These are phyloP conservation scores for Drosophila kanekoi DNA, from an alignment of 2,888 invertebrate species.

Conservation along the genomic window DNA sequence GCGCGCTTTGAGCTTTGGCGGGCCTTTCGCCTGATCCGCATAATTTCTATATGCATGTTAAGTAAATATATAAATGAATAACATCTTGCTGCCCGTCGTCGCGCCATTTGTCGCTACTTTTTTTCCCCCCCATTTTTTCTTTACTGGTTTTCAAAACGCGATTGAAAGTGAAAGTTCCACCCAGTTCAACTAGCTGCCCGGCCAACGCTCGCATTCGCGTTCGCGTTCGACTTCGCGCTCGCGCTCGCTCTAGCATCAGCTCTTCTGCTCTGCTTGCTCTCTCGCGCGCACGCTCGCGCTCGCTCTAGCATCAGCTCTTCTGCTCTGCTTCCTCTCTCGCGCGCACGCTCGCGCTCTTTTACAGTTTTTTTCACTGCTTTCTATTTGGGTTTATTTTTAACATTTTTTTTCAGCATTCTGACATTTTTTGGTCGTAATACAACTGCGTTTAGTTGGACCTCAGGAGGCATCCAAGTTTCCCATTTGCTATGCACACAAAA, in stretches of 20 bases:
- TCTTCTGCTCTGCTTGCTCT: slow-evolving; percentile 7
- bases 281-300: slow-evolving; percentile 8
- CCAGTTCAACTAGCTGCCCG: slow-evolving; percentile 35
- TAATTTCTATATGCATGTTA: slow-evolving; percentile 71
- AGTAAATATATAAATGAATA: slow-evolving; percentile 58
- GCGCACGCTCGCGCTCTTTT: slow-evolving; percentile 3
- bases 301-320: slow-evolving; percentile 3
- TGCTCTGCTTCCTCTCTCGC: slow-evolving; percentile 6
- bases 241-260: neutral
- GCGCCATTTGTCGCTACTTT: slow-evolving; percentile 17
- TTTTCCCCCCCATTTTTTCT: slow-evolving; percentile 14
- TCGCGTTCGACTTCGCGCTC: slow-evolving; percentile 6
- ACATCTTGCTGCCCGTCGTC: slow-evolving; percentile 21
- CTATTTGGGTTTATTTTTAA: slow-evolving; percentile 48
- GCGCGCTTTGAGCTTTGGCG: slow-evolving; percentile 48
- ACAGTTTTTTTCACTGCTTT: slow-evolving; percentile 54
- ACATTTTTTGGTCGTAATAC: slow-evolving; percentile 14
- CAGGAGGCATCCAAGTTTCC: neutral
- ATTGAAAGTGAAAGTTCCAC: slow-evolving; percentile 76
- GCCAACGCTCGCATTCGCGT: slow-evolving; percentile 22
- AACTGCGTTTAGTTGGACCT: neutral
- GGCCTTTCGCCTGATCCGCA: slow-evolving; percentile 72
- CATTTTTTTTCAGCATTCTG: slow-evolving; percentile 39
- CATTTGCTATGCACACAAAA: neutral
- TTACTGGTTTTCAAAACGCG: slow-evolving; percentile 74